Percentiles rank a stretch among this genome's conserved stretches.
These are phyloP conservation scores for Garra rufa DNA, from an alignment of 2,113 vertebrate species.

Conservation along the genomic window DNA sequence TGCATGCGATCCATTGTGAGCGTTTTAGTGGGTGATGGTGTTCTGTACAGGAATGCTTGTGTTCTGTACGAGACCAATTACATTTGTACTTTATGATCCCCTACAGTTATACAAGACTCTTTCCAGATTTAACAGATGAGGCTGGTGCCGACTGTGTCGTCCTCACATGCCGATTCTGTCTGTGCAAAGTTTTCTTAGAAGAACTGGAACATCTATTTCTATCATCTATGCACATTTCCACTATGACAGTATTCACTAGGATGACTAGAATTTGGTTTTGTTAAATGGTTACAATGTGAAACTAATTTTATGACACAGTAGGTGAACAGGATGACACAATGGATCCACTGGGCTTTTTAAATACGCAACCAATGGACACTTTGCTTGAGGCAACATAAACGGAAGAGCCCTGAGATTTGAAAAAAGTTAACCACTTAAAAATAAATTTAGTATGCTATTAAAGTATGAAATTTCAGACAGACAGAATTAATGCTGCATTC, in stretches of 20 bases:
- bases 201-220: not conserved
- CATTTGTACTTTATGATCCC: conserved; percentile 35
- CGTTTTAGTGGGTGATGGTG: conserved; percentile 29
- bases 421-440: not conserved
- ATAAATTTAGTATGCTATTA: too few species aligned
- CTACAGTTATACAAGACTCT: conserved; percentile 31
- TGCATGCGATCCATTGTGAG: conserved; percentile 17
- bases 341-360: not conserved
- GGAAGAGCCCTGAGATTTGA: not conserved
- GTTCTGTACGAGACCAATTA: conserved; percentile 38
- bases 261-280: not conserved
- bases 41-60: conserved; percentile 39
- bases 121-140: conserved; percentile 36
- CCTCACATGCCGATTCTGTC: not conserved
- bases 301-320: not conserved
- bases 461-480: too few species aligned
- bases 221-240: not conserved
- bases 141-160: not conserved
- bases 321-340: not conserved
- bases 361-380: not conserved
- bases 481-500: too few species aligned
- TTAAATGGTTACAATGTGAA: not conserved
- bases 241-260: not conserved
- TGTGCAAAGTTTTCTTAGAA: not conserved
- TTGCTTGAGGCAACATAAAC: not conserved